Conservation (phyloP, 1,140 invertebrate species). For the Euglossa dilemma region DNA sequence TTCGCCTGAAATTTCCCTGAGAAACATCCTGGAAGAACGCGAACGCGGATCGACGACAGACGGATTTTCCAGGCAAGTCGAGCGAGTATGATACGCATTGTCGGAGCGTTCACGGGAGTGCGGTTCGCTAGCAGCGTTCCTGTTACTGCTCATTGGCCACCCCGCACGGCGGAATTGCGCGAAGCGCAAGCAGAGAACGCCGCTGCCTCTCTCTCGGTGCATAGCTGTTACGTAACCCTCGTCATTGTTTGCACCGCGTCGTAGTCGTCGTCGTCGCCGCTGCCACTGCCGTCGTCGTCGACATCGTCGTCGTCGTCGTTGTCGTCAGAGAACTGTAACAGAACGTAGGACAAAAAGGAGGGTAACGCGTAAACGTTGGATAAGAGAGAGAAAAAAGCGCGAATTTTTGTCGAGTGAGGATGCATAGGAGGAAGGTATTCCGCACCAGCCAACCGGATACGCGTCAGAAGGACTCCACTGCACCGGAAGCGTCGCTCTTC, state of each 20-base stretch:
- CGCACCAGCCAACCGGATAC: constrained; percentile 51
- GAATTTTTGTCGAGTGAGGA: constrained; percentile 53
- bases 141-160: constrained; percentile 64
- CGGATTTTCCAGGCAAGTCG: constrained; percentile 66
- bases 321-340: constrained; percentile 58
- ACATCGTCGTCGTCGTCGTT: constrained; percentile 26
- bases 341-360: constrained; percentile 58
- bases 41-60: constrained; percentile 12
- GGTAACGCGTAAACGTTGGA: constrained; percentile 35
- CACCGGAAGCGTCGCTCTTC: constrained; percentile 56
- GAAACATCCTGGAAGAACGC: neutral
- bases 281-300: too few relatives aligned
- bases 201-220: constrained; percentile 56
- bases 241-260: constrained; percentile 64
- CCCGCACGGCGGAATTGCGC: constrained; percentile 52
- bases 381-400: constrained; percentile 50
- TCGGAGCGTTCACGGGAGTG: constrained; percentile 54
- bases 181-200: constrained; percentile 45
- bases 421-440: constrained; percentile 44
- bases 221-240: constrained; percentile 65
- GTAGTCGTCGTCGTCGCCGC: constrained; percentile 59
- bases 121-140: constrained; percentile 54
- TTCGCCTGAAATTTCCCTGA: neutral
- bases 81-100: constrained; percentile 67
- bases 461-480: constrained; percentile 55